A percentile compares a stretch with the other conserved stretches of the same genome.
Evolutionary conservation across 2,113 vertebrate genomes (phyloP).

Genomic region (Elgaria multicarinata): DNA sequence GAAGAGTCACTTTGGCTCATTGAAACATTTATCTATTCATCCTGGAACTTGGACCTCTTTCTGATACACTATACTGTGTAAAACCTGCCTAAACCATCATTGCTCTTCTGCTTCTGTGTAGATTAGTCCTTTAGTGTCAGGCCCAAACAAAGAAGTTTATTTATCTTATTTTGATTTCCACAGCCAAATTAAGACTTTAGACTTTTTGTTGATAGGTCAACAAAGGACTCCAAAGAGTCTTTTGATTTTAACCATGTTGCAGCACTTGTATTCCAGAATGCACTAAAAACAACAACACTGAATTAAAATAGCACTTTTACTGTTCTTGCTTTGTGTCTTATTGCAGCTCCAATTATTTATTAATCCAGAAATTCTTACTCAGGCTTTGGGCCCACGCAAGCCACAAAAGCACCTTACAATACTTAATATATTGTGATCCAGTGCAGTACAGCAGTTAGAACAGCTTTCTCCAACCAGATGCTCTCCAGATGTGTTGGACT

Average conservation of each 20-base stretch:
- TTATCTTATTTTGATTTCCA: neutral
- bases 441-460: too few species aligned
- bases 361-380: too few species aligned
- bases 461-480: too few species aligned
- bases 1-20: slow-evolving; percentile 48
- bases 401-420: too few species aligned
- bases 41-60: slow-evolving; percentile 23
- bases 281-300: neutral
- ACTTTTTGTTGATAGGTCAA: too few species aligned
- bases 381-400: too few species aligned
- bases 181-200: neutral
- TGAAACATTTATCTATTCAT: slow-evolving; percentile 52
- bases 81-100: neutral
- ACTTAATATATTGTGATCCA: too few species aligned
- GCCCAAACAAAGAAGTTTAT: neutral
- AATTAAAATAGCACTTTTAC: neutral
- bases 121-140: slow-evolving; percentile 21
- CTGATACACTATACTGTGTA: slow-evolving; percentile 8
- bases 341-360: neutral
- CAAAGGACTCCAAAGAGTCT: neutral
- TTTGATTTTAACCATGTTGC: neutral
- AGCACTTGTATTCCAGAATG: neutral
- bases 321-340: neutral
- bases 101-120: slow-evolving; percentile 16
- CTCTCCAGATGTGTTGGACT: too few species aligned